Conservation (phyloP, 2,888 invertebrate species). For the Nasonia oneida region DNA sequence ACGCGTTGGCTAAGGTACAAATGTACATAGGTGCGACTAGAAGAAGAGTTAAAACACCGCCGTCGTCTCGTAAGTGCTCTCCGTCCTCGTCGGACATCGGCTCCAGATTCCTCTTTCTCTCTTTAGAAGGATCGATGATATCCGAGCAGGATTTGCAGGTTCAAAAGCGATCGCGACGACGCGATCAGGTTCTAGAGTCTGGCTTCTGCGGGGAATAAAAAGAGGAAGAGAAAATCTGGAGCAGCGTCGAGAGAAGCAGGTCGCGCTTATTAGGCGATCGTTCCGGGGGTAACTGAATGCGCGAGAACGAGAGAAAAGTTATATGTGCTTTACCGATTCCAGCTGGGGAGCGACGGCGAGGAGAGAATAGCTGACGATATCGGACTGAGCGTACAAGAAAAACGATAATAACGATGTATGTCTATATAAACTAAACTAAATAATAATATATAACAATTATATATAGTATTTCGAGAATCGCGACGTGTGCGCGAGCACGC, state of each 20-base stretch:
- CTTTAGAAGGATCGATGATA: neutral
- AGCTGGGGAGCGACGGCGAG: neutral
- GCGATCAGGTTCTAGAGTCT: neutral
- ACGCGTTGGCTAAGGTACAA: conserved; percentile 78
- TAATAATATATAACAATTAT: neutral
- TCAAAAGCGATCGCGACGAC: neutral
- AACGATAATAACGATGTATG: neutral
- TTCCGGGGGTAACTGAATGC: neutral
- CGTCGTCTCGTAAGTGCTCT: conserved; percentile 61
- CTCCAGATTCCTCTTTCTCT: neutral
- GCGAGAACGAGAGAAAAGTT: neutral
- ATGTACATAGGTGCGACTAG: conserved; percentile 76
- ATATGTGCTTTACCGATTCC: neutral
- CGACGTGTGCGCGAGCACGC: neutral
- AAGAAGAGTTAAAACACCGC: conserved; percentile 69
- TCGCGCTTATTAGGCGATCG: neutral
- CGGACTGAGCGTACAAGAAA: neutral
- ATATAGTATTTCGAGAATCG: neutral
- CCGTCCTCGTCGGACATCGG: conserved; percentile 8
- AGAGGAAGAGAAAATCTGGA: conserved; percentile 10
- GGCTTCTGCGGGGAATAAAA: neutral
- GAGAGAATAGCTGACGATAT: neutral
- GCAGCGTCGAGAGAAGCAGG: neutral
- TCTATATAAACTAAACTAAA: neutral
- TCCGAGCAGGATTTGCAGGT: neutral